Conservation (phyloP, 2,113 vertebrate genomes). For the Xerus inauris region DNA sequence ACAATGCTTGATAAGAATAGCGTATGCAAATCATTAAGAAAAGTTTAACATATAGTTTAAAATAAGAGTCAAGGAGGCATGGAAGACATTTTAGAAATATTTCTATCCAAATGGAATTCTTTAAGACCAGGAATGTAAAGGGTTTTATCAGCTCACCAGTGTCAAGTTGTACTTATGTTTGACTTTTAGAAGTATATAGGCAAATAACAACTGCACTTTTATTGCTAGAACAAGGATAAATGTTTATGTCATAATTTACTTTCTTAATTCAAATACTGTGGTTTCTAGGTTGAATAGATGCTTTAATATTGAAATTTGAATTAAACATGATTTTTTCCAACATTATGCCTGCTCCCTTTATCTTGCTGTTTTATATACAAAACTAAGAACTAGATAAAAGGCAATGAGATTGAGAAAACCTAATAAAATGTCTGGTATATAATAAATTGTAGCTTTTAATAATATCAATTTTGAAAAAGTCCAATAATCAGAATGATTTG, state of each 20-base stretch:
- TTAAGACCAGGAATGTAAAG: neutral
- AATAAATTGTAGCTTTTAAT: neutral
- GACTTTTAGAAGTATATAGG: neutral
- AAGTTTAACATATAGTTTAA: neutral
- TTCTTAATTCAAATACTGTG: neutral
- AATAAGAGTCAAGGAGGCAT: neutral
- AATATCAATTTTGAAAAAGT: neutral
- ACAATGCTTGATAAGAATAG: neutral
- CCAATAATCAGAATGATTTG: neutral
- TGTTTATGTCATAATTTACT: neutral
- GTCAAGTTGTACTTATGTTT: neutral
- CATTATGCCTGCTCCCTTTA: neutral
- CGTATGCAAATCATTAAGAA: neutral
- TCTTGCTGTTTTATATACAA: neutral
- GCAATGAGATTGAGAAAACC: neutral
- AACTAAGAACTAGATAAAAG: neutral
- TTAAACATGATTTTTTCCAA: neutral
- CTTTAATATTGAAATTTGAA: neutral
- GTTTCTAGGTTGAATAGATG: neutral
- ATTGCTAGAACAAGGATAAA: neutral
- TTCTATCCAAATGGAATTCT: neutral
- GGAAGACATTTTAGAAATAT: neutral
- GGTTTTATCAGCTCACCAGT: neutral
- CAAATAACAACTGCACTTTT: neutral
- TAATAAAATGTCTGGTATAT: neutral